Percentiles rank a stretch among this genome's conserved stretches.
Conservation (phyloP, 2,797 vertebrate species). For the Acestrorhynchus altus region DNA sequence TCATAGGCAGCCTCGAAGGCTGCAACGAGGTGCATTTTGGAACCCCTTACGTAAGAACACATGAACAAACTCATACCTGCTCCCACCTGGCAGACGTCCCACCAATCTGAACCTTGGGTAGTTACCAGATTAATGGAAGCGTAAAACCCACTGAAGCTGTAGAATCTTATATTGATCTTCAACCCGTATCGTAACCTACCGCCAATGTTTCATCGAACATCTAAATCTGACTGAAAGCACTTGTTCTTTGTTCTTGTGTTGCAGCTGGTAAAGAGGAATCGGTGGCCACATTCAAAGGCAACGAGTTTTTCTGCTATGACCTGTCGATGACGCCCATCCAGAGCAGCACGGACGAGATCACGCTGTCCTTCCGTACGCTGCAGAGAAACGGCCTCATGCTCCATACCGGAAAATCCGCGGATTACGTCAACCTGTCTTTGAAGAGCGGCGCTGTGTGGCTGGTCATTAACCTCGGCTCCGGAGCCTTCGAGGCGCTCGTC, state of each 20-base stretch:
- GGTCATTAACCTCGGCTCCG: conserved; percentile 96
- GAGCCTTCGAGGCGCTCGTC: conserved; percentile 94
- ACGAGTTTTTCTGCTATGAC: conserved; percentile 97
- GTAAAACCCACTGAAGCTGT: no score
- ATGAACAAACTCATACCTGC: no score
- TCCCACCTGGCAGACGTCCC: no score
- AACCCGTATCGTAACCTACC: no score
- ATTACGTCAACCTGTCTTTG: conserved; percentile 94
- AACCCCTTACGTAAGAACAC: no score
- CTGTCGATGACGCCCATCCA: conserved; percentile 94
- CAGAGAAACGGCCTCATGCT: conserved; percentile 95
- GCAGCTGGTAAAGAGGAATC: conserved; percentile 88
- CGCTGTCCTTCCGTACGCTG: conserved; percentile 91
- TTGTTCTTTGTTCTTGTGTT: background rate
- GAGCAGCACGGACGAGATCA: conserved; percentile 97
- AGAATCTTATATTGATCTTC: no score
- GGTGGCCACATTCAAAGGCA: conserved; percentile 93
- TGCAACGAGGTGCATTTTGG: no score
- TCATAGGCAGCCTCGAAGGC: no score
- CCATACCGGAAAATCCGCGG: conserved; percentile 93
- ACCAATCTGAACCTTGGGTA: no score
- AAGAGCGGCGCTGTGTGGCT: conserved; percentile 94
- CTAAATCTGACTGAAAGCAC: background rate
- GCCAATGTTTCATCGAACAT: no score
- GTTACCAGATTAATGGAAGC: no score